Percentiles rank a stretch among this genome's conserved stretches.
Conservation (phyloP, 2,797 vertebrate genomes). For the Podarcis siculus region DNA sequence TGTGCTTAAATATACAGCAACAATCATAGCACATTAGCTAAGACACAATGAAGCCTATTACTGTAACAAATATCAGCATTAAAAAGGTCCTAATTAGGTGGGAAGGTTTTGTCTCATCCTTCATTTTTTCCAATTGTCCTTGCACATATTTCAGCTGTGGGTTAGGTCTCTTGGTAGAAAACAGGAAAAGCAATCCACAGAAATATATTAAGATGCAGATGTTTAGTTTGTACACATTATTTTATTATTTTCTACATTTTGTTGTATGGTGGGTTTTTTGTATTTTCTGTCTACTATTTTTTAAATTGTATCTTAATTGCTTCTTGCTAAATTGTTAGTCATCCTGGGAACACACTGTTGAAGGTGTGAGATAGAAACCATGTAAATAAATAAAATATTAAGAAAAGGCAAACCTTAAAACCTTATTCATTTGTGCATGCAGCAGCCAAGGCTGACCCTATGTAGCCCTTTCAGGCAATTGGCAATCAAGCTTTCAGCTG, state of each 20-base stretch:
- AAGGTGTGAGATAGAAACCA: neutral
- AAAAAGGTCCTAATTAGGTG: constrained; percentile 21
- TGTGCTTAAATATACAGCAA: constrained; percentile 37
- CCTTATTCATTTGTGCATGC: too few species aligned
- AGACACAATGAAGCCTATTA: constrained; percentile 22
- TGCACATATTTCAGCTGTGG: neutral
- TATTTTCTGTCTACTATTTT: neutral
- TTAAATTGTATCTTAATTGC: neutral
- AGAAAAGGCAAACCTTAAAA: too few species aligned
- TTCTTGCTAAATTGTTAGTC: neutral
- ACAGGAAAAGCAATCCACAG: constrained; percentile 3
- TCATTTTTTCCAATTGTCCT: neutral
- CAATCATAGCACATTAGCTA: constrained; percentile 12
- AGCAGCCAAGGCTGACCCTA: neutral
- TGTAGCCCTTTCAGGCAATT: neutral
- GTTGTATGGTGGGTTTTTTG: neutral
- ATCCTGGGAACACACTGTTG: neutral
- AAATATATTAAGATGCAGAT: constrained; percentile 17
- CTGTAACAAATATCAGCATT: neutral
- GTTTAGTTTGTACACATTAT: neutral
- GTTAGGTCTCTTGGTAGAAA: neutral
- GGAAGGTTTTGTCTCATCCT: neutral
- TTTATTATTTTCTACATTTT: neutral
- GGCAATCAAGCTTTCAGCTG: neutral
- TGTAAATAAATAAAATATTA: too few species aligned